Base-by-base conservation (phyloP, 2,888 invertebrate species). In the Epinotia bilunana region DNA sequence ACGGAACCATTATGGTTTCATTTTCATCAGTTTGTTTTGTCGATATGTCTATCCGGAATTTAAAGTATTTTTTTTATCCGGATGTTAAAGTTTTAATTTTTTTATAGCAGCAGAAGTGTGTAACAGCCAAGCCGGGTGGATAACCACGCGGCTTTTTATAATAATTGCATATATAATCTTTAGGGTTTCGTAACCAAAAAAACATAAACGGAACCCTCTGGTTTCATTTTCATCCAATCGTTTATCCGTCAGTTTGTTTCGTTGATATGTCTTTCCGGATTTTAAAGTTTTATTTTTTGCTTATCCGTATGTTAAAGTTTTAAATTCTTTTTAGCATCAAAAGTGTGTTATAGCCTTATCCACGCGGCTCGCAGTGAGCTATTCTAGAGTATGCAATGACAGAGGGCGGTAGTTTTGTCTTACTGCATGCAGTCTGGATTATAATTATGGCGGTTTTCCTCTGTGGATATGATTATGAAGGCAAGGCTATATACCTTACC, bases 391-490 rank as follows among this genome's bases (percentile, higher is more conserved):
- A 65, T 65, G 65, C 65, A 65, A 53, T 55, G 28, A 33, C 53
- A 68, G 49, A 46, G 33, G 58, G 43, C 23, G 23, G 58, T 33
- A 69, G 58, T 69, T 69, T 46, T 60, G 58, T 69, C 58, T 60
- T 58, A 43, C 63, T 49, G 64, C 46, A 46, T 49, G 9, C 69
- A 28, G 58, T 60, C 58, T 28, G 28, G 43, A 39, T 60, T 69
- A 43, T n/a, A n/a, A n/a, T n/a, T n/a, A 20, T 28, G 61, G 9
- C 28, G 23, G 16, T 57, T 68, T n/a, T 33, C n/a, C 61, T 53
- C n/a, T 53, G 53, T n/a, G n/a, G 16, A n/a, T n/a, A 39, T 39
- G 39, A 39, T 33, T 7, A 6, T 33, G 33, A 33, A 33, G 33
- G 6, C 33, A 33, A 33, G 33, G 33, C 7, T 33, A 3, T 33